phyloP scores from a whole-genome alignment of 2,113 vertebrate species.

The Barbus barbus region DNA sequence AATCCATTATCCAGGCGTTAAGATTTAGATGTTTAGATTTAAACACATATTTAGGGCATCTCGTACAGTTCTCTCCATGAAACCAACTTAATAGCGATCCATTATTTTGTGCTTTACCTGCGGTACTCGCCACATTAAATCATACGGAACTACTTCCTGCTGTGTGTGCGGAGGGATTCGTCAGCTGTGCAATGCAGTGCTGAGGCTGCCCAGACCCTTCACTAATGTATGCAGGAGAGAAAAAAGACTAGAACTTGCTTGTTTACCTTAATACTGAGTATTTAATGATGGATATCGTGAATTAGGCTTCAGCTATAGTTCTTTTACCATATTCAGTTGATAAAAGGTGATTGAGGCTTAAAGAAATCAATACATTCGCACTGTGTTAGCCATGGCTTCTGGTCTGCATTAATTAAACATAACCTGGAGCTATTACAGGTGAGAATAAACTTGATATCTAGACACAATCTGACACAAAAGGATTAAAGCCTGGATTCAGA shows the following conservation, averaged over 20 bases:
- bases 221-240: constrained; percentile 67
- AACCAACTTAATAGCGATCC: neutral
- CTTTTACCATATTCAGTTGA: neutral
- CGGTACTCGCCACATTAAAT: constrained; percentile 52
- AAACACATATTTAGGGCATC: neutral
- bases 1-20: neutral
- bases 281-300: neutral
- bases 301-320: neutral
- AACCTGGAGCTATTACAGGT: neutral
- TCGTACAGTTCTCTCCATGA: neutral
- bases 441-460: neutral
- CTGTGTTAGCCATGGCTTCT: neutral
- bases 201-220: constrained; percentile 76
- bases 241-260: constrained; percentile 53
- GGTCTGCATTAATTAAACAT: neutral
- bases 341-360: neutral
- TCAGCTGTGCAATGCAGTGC: constrained; percentile 72
- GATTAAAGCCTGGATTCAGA: neutral
- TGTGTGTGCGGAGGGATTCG: constrained; percentile 75
- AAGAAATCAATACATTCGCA: neutral
- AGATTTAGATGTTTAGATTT: neutral
- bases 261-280: neutral
- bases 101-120: constrained; percentile 47
- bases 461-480: neutral
- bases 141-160: constrained; percentile 73